A percentile compares a stretch with the other conserved stretches of the same genome.
Conservation (phyloP, 2,888 invertebrate genomes). For the Coleophora deauratella region DNA sequence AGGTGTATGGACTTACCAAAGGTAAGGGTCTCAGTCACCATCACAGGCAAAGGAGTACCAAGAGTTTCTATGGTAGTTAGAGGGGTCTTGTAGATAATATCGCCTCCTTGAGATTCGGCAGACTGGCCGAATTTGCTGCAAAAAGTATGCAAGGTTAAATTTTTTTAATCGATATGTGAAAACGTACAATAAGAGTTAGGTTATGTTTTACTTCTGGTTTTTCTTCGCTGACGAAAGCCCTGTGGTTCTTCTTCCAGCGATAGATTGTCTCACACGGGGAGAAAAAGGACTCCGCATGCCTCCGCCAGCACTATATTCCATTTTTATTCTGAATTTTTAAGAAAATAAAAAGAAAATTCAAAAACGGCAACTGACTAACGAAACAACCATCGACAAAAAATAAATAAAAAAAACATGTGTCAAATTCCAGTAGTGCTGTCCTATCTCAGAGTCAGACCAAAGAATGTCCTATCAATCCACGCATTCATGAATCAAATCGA, state of each 20-base stretch:
- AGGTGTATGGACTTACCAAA: constrained; percentile 81
- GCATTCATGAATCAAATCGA: too few species aligned
- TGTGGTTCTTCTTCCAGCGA: constrained; percentile 46
- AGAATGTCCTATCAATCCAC: too few species aligned
- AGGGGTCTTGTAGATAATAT: constrained; percentile 84
- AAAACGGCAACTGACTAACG: constrained; percentile 19
- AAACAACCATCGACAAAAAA: constrained; percentile 19
- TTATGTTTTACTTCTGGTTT: constrained; percentile 40
- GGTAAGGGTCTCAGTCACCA: constrained; percentile 90
- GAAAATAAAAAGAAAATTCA: constrained; percentile 14
- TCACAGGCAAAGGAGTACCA: constrained; percentile 87
- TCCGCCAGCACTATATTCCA: constrained; percentile 57
- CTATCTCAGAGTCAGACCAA: too few species aligned
- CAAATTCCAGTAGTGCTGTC: too few species aligned
- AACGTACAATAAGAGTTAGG: constrained; percentile 13
- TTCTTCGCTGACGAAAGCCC: constrained; percentile 49
- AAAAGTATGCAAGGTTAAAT: constrained; percentile 8
- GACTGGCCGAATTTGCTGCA: constrained; percentile 45
- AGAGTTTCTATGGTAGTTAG: constrained; percentile 84
- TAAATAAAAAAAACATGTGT: too few species aligned
- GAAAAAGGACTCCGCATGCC: constrained; percentile 62
- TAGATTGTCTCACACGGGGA: constrained; percentile 53
- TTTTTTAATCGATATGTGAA: background rate
- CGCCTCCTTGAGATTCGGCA: constrained; percentile 61
- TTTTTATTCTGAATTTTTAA: constrained; percentile 15